A percentile compares a stretch with the other conserved stretches of the same genome.
Evolutionary conservation across 1,140 invertebrate species (phyloP).

Genomic region (Diorhabda sublineata): DNA sequence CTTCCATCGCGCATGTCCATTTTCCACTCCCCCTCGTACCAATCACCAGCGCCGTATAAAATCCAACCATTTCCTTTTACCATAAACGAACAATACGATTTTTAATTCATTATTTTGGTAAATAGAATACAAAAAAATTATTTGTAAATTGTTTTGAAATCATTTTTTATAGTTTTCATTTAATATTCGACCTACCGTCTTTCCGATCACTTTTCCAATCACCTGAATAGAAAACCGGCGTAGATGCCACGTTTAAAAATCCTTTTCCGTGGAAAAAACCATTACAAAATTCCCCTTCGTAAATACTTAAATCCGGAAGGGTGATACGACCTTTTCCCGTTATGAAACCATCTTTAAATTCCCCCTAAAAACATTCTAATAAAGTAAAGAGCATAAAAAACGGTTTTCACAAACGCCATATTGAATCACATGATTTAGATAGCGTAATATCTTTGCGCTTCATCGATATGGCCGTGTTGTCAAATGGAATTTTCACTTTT

Average conservation of each 20-base stretch:
- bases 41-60: constrained; percentile 35
- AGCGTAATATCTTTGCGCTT: too few species aligned
- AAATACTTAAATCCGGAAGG: constrained; percentile 53
- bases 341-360: constrained; percentile 53
- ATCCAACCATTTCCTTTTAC: constrained; percentile 47
- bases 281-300: constrained; percentile 53
- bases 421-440: too few species aligned
- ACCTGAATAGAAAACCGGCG: constrained; percentile 50
- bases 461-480: too few species aligned
- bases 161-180: too few species aligned
- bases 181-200: constrained; percentile 42
- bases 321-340: constrained; percentile 51
- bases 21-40: constrained; percentile 46
- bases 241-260: constrained; percentile 49
- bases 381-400: too few species aligned
- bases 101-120: too few species aligned
- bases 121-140: too few species aligned
- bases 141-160: too few species aligned
- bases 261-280: constrained; percentile 55
- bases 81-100: background rate
- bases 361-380: constrained; percentile 45
- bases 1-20: constrained; percentile 51
- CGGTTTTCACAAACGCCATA: too few species aligned
- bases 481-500: too few species aligned
- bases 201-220: constrained; percentile 51